These are phyloP conservation scores for Bombus breviceps DNA, from an alignment of 1,140 invertebrate species.

Conservation along the genomic window DNA sequence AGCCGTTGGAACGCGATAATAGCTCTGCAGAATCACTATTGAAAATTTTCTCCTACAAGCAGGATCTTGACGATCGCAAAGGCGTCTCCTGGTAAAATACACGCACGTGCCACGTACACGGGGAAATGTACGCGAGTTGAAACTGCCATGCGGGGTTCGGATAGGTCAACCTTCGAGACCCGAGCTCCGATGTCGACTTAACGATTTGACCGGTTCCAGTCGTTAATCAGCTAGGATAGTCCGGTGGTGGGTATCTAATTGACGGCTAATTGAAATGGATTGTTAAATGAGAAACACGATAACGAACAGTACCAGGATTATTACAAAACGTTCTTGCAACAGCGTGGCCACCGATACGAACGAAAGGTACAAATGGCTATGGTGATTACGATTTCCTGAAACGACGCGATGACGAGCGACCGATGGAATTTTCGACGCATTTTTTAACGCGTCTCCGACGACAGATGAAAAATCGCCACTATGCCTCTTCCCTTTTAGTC, in stretches of 20 bases:
- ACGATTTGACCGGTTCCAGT: conserved; percentile 68
- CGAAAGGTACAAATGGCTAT: conserved; percentile 47
- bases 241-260: conserved; percentile 65
- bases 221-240: conserved; percentile 63
- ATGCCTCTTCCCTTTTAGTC: not conserved
- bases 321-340: conserved; percentile 65
- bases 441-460: not conserved
- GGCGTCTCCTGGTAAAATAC: conserved; percentile 14
- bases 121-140: not conserved
- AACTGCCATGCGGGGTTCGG: conserved; percentile 46
- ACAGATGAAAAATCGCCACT: not conserved
- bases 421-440: conserved; percentile 36
- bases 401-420: conserved; percentile 34
- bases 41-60: conserved; percentile 36
- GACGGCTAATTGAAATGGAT: conserved; percentile 69
- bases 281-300: conserved; percentile 70
- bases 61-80: not conserved
- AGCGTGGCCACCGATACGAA: conserved; percentile 32
- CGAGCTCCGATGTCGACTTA: conserved; percentile 62
- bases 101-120: not conserved
- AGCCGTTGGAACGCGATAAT: conserved; percentile 48
- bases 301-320: conserved; percentile 59
- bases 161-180: conserved; percentile 41
- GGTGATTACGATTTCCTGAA: conserved; percentile 31
- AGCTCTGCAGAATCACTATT: not conserved